These are phyloP conservation scores for Sisor rabdophorus DNA, from an alignment of 2,113 vertebrate genomes.

Conservation along the genomic window DNA sequence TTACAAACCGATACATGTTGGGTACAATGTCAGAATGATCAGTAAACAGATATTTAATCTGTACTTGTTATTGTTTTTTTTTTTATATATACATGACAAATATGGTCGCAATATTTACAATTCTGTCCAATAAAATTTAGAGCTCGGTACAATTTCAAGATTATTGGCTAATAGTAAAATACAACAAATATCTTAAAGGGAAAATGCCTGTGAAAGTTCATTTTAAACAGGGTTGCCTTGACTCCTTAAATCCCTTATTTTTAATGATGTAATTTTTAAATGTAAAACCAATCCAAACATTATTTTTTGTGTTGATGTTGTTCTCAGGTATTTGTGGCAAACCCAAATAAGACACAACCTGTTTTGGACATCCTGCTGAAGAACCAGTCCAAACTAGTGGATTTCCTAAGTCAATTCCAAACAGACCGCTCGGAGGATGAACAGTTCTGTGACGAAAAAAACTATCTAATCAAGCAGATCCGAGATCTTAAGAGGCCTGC, in stretches of 20 bases:
- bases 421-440: conserved; percentile 91
- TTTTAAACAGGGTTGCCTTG: neutral
- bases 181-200: too few species aligned
- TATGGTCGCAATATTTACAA: neutral
- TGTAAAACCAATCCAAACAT: neutral
- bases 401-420: conserved; percentile 95
- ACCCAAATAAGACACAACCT: conserved; percentile 94
- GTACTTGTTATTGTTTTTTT: neutral
- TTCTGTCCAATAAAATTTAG: too few species aligned
- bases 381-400: conserved; percentile 94
- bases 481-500: conserved; percentile 86
- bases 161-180: too few species aligned
- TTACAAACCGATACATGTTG: neutral
- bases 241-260: neutral
- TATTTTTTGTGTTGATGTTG: conserved; percentile 40
- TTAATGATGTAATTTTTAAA: neutral
- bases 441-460: conserved; percentile 96
- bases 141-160: too few species aligned
- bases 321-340: conserved; percentile 93
- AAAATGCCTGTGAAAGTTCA: too few species aligned
- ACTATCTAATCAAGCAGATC: conserved; percentile 97
- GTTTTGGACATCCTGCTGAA: conserved; percentile 96
- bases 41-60: neutral
- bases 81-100: neutral
- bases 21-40: neutral